Evolutionary conservation across 2,888 invertebrate genomes (phyloP).

Genomic region (Lasioglossum figueresi): DNA sequence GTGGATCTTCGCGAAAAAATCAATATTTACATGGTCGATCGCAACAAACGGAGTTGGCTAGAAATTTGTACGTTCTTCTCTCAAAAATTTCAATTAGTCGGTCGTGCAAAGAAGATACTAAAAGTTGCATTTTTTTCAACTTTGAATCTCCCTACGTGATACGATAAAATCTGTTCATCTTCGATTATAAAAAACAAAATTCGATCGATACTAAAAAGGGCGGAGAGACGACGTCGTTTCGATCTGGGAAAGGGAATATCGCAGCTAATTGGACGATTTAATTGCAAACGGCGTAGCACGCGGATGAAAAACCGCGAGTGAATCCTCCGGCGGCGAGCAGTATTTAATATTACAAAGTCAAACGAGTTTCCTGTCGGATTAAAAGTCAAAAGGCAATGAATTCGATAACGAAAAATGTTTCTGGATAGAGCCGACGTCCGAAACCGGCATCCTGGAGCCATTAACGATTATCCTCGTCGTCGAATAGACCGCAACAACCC

Average conservation of each 20-base stretch:
- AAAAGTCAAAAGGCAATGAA: background rate
- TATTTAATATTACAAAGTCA: background rate
- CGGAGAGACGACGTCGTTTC: background rate
- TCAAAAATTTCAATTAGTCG: too few species aligned
- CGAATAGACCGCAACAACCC: background rate
- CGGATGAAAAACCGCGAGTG: background rate
- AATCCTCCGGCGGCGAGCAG: background rate
- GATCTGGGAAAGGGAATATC: background rate
- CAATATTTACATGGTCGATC: background rate
- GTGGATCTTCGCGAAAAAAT: background rate
- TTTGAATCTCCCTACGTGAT: background rate
- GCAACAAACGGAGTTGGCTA: too few species aligned
- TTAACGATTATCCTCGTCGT: constrained; percentile 34
- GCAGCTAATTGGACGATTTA: background rate
- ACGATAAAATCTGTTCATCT: background rate
- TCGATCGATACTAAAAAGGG: background rate
- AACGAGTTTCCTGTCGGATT: background rate
- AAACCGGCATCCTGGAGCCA: constrained; percentile 18
- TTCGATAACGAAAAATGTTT: background rate
- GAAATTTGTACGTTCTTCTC: too few species aligned
- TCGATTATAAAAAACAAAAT: background rate
- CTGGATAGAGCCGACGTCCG: background rate
- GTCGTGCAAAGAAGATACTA: too few species aligned
- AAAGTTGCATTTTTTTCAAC: too few species aligned
- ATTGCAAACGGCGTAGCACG: background rate